A percentile compares a stretch with the other conserved stretches of the same genome.
These are phyloP conservation scores for Syndactyla subalaris DNA, from an alignment of 2,797 vertebrate genomes.

Conservation along the genomic window DNA sequence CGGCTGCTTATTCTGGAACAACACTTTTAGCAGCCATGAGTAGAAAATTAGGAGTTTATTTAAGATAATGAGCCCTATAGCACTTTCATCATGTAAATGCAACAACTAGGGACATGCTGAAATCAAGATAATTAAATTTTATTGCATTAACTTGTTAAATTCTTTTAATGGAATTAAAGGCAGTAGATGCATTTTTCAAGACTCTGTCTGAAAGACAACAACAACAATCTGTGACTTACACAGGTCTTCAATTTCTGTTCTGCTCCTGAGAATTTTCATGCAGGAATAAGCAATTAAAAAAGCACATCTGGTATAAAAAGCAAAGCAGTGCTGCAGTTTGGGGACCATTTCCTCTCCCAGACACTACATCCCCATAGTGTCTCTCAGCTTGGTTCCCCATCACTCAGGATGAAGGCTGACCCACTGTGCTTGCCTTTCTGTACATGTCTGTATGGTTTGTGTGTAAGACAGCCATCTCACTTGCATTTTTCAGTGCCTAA, in stretches of 20 bases:
- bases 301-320: background rate
- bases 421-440: background rate
- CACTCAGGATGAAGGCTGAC: background rate
- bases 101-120: background rate
- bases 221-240: background rate
- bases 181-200: background rate
- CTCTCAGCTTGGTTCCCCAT: background rate
- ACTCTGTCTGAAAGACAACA: background rate
- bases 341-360: background rate
- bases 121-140: constrained; percentile 50
- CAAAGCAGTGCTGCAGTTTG: background rate
- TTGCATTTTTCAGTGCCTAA: background rate
- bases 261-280: background rate
- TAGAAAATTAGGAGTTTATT: constrained; percentile 52
- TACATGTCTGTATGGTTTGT: background rate
- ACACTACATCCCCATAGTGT: no score
- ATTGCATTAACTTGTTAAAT: constrained; percentile 29
- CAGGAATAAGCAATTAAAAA: background rate
- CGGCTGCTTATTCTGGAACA: constrained; percentile 8
- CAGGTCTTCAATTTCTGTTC: background rate
- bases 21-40: background rate
- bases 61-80: constrained; percentile 35
- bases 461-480: background rate
- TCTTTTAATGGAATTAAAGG: background rate
- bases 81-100: constrained; percentile 32